Percentiles rank a stretch among this genome's conserved stretches.
Conservation (phyloP, 2,888 invertebrate species). For the Lutraria lutraria region DNA sequence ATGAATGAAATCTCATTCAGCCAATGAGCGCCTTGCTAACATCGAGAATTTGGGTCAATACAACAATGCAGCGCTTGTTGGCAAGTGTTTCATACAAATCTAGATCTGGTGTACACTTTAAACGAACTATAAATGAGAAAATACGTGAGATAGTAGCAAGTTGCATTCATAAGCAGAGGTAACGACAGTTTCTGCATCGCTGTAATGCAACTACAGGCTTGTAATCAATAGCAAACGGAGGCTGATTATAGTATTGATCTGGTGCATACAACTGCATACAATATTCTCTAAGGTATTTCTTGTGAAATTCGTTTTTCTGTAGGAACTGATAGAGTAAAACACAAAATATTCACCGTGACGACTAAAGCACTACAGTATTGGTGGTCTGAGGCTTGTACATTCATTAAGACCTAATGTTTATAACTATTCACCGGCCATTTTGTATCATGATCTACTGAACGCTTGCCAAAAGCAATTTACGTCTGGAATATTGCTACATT, state of each 20-base stretch:
- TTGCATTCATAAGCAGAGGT: neutral
- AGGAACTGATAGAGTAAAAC: neutral
- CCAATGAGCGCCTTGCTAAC: slow-evolving; percentile 47
- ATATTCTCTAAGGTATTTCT: neutral
- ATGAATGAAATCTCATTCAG: slow-evolving; percentile 49
- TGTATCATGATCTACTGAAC: neutral
- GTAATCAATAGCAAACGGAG: slow-evolving; percentile 9
- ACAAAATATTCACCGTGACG: neutral
- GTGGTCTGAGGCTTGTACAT: neutral
- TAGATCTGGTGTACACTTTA: slow-evolving; percentile 1
- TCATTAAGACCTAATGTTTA: neutral
- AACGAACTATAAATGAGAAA: neutral
- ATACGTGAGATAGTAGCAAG: neutral
- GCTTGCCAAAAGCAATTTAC: neutral
- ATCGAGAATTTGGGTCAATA: slow-evolving; percentile 42
- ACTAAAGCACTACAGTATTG: neutral
- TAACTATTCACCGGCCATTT: neutral
- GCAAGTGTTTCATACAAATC: neutral
- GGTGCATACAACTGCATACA: slow-evolving; percentile 4
- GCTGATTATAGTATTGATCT: neutral
- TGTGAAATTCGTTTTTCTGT: neutral
- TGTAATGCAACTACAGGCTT: neutral
- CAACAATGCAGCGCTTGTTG: slow-evolving; percentile 36
- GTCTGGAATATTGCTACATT: neutral
- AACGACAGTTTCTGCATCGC: neutral